These are phyloP conservation scores for Pyrgilauda ruficollis DNA, from an alignment of 2,113 vertebrate genomes.

Conservation along the genomic window DNA sequence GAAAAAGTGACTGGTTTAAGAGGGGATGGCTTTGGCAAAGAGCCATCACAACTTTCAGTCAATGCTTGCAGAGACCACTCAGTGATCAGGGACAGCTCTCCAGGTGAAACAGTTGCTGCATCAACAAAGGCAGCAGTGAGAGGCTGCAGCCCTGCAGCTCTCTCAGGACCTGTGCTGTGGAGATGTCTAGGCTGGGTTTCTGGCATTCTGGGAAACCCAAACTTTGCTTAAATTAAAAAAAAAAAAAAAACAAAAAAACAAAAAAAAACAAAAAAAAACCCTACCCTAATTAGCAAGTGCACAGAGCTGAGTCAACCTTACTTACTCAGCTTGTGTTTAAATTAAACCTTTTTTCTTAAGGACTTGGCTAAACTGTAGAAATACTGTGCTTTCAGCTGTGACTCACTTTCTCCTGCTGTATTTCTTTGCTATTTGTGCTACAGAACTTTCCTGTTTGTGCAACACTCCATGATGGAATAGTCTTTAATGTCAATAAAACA, in stretches of 20 bases:
- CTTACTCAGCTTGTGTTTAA: not conserved
- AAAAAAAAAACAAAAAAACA: not conserved
- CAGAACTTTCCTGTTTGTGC: not conserved
- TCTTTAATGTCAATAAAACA: not conserved
- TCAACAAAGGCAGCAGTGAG: accelerated
- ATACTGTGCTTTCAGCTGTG: not conserved
- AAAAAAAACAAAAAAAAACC: not conserved
- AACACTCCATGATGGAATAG: not conserved
- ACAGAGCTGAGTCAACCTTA: not conserved
- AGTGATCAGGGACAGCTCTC: not conserved
- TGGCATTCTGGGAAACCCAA: not conserved
- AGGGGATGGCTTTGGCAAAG: not conserved
- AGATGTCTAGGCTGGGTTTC: not conserved
- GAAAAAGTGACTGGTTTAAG: not conserved
- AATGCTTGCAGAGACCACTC: not conserved
- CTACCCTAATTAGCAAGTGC: not conserved
- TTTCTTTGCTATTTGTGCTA: not conserved
- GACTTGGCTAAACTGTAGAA: not conserved
- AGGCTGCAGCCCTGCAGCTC: not conserved
- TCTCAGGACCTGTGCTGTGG: not conserved
- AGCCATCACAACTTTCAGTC: not conserved
- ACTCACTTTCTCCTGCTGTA: not conserved
- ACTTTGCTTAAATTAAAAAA: not conserved
- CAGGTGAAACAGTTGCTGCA: not conserved
- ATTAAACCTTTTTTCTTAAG: not conserved